Percentiles rank a stretch among this genome's conserved stretches.
Evolutionary conservation across 2,888 invertebrate species (phyloP).

Genomic region (Hanleya hanleyi): DNA sequence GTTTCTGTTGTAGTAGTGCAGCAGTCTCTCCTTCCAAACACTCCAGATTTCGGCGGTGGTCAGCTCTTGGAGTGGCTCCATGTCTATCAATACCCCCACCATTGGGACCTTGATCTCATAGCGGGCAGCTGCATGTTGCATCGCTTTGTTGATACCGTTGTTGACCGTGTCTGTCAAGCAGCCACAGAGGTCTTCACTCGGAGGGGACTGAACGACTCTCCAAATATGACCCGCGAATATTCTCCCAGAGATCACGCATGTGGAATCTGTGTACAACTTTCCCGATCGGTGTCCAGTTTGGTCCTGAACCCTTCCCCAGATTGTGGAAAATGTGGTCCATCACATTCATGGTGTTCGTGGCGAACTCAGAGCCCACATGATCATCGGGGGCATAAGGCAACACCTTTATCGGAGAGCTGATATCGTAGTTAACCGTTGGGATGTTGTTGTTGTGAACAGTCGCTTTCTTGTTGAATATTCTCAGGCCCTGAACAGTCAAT

Average conservation of each 20-base stretch:
- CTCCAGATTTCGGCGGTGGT: constrained; percentile 50
- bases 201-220: constrained; percentile 32
- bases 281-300: constrained; percentile 60
- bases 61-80: constrained; percentile 59
- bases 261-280: constrained; percentile 59
- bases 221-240: constrained; percentile 36
- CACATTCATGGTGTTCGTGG: constrained; percentile 52
- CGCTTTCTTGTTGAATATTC: constrained; percentile 47
- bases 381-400: constrained; percentile 50
- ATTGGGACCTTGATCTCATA: constrained; percentile 61
- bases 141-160: constrained; percentile 53
- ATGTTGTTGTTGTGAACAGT: constrained; percentile 47
- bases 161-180: constrained; percentile 49
- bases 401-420: constrained; percentile 37
- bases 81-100: constrained; percentile 55
- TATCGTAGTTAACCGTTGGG: constrained; percentile 58
- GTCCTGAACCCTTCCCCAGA: constrained; percentile 55
- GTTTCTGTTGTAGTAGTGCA: constrained; percentile 57
- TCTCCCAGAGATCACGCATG: constrained; percentile 55
- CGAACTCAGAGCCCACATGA: constrained; percentile 38
- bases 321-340: constrained; percentile 51
- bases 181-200: constrained; percentile 42
- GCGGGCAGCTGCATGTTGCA: constrained; percentile 56
- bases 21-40: constrained; percentile 56
- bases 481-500: constrained; percentile 30